Evolutionary conservation across 1,140 invertebrate genomes (phyloP).

Genomic region (Caenorhabditis remanei): DNA sequence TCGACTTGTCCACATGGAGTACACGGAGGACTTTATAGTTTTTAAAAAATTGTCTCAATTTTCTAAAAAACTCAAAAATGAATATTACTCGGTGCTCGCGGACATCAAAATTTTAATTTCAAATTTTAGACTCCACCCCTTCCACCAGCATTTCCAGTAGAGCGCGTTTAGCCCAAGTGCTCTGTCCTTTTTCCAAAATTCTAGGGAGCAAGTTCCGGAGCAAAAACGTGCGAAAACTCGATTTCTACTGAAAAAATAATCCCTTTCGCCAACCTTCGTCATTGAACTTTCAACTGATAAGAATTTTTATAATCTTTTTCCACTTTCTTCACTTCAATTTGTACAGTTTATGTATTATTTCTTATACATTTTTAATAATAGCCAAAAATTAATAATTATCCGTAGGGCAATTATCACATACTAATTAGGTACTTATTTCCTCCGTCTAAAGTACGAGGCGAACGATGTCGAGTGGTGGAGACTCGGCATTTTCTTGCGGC

Average conservation of each 20-base stretch:
- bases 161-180: too few species aligned
- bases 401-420: too few species aligned
- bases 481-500: constrained; percentile 44
- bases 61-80: too few species aligned
- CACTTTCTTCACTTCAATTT: background rate
- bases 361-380: background rate
- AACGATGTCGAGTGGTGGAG: constrained; percentile 48
- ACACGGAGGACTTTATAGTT: too few species aligned
- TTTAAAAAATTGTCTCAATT: too few species aligned
- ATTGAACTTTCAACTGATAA: constrained; percentile 40
- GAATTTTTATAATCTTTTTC: background rate
- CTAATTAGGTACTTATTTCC: background rate
- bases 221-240: background rate
- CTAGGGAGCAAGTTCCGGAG: too few species aligned
- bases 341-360: background rate
- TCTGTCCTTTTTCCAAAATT: too few species aligned
- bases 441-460: constrained; percentile 12
- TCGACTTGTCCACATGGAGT: too few species aligned
- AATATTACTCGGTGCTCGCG: too few species aligned
- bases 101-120: too few species aligned
- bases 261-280: constrained; percentile 5
- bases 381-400: background rate
- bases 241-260: background rate
- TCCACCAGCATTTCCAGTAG: too few species aligned
- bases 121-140: too few species aligned